Percentiles rank a stretch among this genome's conserved stretches.
phyloP scores from a whole-genome alignment of 30 jellyfish, hydroid and myxozoan genomes.

The Aurelia coerulea region DNA sequence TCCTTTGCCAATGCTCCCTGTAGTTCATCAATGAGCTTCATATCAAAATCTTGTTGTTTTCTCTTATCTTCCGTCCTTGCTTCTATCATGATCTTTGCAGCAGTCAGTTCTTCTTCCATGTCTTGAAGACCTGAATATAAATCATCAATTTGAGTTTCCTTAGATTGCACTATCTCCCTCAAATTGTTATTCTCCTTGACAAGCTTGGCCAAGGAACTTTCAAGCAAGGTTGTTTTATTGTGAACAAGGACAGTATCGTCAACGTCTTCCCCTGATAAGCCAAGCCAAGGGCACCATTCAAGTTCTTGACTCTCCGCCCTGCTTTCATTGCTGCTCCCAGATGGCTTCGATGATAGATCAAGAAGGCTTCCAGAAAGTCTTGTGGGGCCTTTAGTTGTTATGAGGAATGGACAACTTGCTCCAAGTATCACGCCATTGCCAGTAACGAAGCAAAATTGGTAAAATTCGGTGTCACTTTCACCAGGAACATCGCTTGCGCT shows the following conservation, averaged over 20 bases:
- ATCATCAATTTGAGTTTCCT: constrained; percentile 9
- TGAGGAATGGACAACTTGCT: constrained; percentile 92
- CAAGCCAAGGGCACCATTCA: constrained; percentile 81
- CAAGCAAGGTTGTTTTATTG: constrained; percentile 84
- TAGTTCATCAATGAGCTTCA: constrained; percentile 49
- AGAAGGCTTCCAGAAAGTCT: constrained; percentile 17
- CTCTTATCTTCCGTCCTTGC: not conserved
- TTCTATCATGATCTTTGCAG: not conserved
- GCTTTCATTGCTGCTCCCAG: not conserved
- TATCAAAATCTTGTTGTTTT: constrained; percentile 35
- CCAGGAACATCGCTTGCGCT: constrained; percentile 38
- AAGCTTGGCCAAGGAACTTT: constrained; percentile 63
- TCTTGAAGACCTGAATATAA: constrained; percentile 15
- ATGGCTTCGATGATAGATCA: not conserved
- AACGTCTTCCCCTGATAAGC: constrained; percentile 49
- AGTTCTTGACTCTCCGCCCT: constrained; percentile 5
- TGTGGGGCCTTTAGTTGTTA: constrained; percentile 4
- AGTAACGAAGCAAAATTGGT: constrained; percentile 83
- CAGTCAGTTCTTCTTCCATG: constrained; percentile 12
- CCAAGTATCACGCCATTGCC: constrained; percentile 71
- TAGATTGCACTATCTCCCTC: constrained; percentile 22
- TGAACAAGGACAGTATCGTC: constrained; percentile 81
- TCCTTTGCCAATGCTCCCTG: constrained; percentile 17
- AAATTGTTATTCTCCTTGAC: constrained; percentile 57
- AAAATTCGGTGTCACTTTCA: constrained; percentile 65